Base-by-base conservation (phyloP, 1,140 invertebrate species). In the Pemphigus obesinymphae region DNA sequence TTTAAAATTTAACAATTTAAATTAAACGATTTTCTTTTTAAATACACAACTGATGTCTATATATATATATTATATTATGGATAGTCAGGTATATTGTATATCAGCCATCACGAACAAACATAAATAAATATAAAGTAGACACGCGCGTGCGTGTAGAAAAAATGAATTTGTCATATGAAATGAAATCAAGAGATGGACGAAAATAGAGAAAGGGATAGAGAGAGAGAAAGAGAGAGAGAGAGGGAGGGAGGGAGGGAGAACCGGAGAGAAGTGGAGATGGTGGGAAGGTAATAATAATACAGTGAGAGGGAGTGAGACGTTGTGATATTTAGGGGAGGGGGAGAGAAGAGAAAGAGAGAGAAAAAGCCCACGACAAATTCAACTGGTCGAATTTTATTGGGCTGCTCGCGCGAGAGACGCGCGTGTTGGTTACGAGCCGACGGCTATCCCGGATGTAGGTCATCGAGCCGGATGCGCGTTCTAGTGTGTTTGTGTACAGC, bases 381-480 rank as follows among this genome's bases (percentile, higher is more conserved):
- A 40, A 78, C n/a, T 40, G 55, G 53, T 80, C 76, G 76, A 80
- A 63, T 80, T 61, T 80, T 80, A 80, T 80, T 61, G 76, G 53
- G 34, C 76, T 78, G 75, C 17, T 43, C 29, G 13, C n/a, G n/a
- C 11, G 26, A 75, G 50, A 75, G 48, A 53, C 53, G 55, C 37
- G 76, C 76, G 55, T 80, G 76, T 80, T n/a, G 20, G 37, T 43
- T 45, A 61, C 55, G 58, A 45, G 76, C 37, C 23, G 76, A 43
- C 55, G 76, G 76, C 76, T 31, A 58, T 80, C 76, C 76, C 76
- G 76, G 76, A 80, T 80, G 76, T 80, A 80, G 76, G 76, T 80
- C 76, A 80, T 63, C 76, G 76, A 80, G 76, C 76, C 76, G 76
- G 76, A 80, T 80, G 76, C 76, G 53, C 76, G 53, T 63, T 43